Evolutionary conservation across 1,140 invertebrate genomes (phyloP).

Genomic region (Cydia fagiglandana): DNA sequence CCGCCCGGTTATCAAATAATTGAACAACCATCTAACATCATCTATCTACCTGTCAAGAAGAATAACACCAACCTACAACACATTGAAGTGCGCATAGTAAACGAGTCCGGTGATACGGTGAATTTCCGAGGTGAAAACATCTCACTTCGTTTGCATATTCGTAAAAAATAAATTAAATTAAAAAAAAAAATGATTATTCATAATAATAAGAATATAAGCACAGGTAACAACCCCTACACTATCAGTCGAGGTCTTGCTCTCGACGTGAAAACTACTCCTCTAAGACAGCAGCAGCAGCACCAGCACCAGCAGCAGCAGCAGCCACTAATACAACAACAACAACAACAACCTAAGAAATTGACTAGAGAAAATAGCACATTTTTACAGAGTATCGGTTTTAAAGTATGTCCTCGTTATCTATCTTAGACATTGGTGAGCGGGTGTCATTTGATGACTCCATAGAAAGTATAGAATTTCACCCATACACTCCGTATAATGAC

Average conservation of each 20-base stretch:
- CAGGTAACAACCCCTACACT: conserved; percentile 2
- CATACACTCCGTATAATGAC: not conserved
- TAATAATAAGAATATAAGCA: not conserved
- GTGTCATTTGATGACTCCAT: not conserved
- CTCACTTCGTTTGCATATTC: not conserved
- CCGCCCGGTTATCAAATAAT: conserved; percentile 1
- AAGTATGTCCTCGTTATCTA: not conserved
- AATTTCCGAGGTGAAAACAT: not conserved
- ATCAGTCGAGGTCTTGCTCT: not conserved
- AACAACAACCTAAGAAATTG: not conserved
- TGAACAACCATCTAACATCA: not conserved
- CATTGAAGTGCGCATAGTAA: not conserved
- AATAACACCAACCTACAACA: not conserved
- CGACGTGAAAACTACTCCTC: not conserved
- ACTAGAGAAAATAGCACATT: not conserved
- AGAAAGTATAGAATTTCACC: not conserved
- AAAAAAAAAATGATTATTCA: not conserved
- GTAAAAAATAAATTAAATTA: not conserved
- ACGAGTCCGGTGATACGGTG: not conserved
- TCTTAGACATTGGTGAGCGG: not conserved
- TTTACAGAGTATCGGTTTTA: not conserved
- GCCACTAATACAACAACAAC: not conserved
- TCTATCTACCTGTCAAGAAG: not conserved
- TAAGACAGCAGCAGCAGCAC: not conserved
- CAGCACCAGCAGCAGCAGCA: too few species aligned